Evolutionary conservation across 2,113 vertebrate species (phyloP), one percentile per base, ranked within the genome.

Genomic region (Onychostruthus taczanowskii): DNA sequence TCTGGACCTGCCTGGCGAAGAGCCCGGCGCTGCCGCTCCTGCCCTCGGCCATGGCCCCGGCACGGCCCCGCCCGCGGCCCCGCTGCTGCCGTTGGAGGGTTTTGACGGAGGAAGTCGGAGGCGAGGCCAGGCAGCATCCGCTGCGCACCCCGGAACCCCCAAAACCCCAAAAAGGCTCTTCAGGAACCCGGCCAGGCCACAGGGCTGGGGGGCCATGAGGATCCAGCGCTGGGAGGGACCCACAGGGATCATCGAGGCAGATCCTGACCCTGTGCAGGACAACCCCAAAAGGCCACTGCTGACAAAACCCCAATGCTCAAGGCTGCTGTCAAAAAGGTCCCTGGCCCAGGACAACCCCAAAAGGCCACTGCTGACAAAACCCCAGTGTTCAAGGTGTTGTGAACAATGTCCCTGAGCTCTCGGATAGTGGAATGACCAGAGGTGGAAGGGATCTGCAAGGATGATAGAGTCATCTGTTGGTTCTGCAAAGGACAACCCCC

Each of bases 1-100:
- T 98, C 94, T 99, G 99, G 94, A 99, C 95, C 87, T 98, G 98
- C 97, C 98, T 99, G 66, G 99, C 98, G 79, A 99, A 99, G 50
- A 98, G 98, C 47, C 98, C 98, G 1, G 98, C 98, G 10, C 98
- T 90, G 46, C 98, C 98, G 1, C 98, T 87, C 95, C 97, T 98
- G 92, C 97, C 97, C 62, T 99, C 99, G 5, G 99, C 98, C 99
- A 99, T 99, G 73, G 96, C 97, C 92, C 89, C 30, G 3, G 69
- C 84, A 16, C 7, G 37, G 41, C 77, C 84, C 90, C 27, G 56
- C 90, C 72, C 27, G 4, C 49, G 3, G 93, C 80, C 50, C 33
- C 27, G 7, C 3, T 6, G 68, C 96, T 91, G 96, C 87, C 94
- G 96, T 94, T 97, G 81, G 87, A 16, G 33, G 50, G 21, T 84